These are phyloP conservation scores for Thaumatotibia leucotreta DNA, from an alignment of 1,140 invertebrate species.

Conservation along the genomic window DNA sequence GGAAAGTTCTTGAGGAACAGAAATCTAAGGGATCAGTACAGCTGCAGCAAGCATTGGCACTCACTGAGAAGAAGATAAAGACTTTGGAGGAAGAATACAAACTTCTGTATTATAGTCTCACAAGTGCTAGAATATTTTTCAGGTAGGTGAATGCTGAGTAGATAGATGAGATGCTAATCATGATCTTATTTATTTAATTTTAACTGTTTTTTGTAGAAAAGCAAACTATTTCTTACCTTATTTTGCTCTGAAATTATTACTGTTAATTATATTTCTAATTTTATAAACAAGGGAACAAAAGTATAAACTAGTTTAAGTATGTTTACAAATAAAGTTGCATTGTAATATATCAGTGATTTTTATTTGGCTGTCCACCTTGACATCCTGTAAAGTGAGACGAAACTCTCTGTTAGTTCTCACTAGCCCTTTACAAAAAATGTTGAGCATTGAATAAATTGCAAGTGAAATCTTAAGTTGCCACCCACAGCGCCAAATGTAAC, in stretches of 20 bases:
- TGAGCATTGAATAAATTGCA: too few species aligned
- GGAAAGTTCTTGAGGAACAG: conserved; percentile 77
- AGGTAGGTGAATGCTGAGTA: too few species aligned
- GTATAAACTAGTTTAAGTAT: too few species aligned
- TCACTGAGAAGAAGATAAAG: conserved; percentile 92
- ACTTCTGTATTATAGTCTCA: conserved; percentile 93
- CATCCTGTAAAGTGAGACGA: too few species aligned
- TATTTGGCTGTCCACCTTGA: too few species aligned
- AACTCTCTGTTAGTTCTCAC: too few species aligned
- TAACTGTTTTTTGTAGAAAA: neutral
- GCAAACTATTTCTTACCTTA: neutral
- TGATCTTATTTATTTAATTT: neutral
- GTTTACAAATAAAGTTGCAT: too few species aligned
- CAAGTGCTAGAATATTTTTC: conserved; percentile 96
- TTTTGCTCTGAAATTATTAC: neutral
- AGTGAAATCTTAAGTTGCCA: too few species aligned
- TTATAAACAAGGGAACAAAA: neutral
- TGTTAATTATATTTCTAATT: neutral
- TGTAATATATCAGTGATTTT: too few species aligned
- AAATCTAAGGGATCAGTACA: conserved; percentile 75
- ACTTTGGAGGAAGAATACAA: conserved; percentile 93
- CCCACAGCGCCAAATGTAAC: too few species aligned
- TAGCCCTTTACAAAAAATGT: too few species aligned
- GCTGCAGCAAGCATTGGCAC: conserved; percentile 93
- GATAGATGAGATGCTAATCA: neutral